Evolutionary conservation across 2,797 vertebrate species (phyloP).

Genomic region (Melanotaenia maccullochi): DNA sequence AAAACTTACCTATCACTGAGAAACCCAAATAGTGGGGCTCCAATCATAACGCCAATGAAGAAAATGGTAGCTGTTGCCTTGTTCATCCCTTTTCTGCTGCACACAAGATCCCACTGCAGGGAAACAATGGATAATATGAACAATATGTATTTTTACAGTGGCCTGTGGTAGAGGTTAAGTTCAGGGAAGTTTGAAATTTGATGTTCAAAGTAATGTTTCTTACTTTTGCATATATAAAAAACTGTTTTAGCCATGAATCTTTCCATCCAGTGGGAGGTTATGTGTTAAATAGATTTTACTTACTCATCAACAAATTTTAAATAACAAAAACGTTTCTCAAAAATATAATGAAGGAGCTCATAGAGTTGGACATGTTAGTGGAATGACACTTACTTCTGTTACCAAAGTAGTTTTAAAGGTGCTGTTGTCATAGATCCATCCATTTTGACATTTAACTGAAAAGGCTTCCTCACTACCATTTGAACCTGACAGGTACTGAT

Average conservation of each 20-base stretch:
- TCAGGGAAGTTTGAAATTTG: background rate
- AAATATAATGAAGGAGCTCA: background rate
- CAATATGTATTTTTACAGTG: background rate
- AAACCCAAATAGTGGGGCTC: conserved; percentile 79
- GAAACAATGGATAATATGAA: background rate
- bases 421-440: conserved; percentile 90
- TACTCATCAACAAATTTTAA: background rate
- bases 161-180: background rate
- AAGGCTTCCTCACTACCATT: conserved; percentile 44
- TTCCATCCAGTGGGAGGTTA: background rate
- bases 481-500: conserved; percentile 61
- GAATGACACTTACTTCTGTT: conserved; percentile 85
- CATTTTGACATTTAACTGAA: conserved; percentile 81
- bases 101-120: conserved; percentile 84
- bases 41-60: conserved; percentile 83
- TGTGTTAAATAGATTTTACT: background rate
- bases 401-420: conserved; percentile 88
- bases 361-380: background rate
- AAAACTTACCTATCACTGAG: conserved; percentile 80
- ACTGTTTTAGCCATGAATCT: background rate
- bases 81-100: conserved; percentile 77
- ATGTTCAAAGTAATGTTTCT: background rate
- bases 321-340: background rate
- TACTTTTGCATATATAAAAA: background rate
- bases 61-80: conserved; percentile 80